Evolutionary conservation across 2,797 vertebrate genomes (phyloP).

Genomic region (Acrossocheilus fasciatus): DNA sequence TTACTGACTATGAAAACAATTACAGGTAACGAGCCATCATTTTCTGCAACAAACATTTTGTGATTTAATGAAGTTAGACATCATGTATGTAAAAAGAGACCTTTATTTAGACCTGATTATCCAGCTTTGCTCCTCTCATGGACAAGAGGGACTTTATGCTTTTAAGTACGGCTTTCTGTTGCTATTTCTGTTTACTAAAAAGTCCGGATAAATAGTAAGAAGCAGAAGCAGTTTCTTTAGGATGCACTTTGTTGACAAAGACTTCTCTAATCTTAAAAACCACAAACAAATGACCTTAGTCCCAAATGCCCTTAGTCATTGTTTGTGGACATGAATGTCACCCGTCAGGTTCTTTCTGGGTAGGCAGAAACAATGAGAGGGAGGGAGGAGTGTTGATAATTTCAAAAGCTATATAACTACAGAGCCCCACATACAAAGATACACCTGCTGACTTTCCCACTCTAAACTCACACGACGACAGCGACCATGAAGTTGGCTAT

Average conservation of each 20-base stretch:
- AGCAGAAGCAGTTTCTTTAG: background rate
- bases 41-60: background rate
- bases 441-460: constrained; percentile 34
- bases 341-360: constrained; percentile 33
- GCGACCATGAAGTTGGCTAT: constrained; percentile 56
- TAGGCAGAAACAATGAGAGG: constrained; percentile 7
- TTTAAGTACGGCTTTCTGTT: background rate
- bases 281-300: constrained; percentile 25
- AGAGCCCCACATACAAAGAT: background rate
- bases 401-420: constrained; percentile 24
- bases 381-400: constrained; percentile 36
- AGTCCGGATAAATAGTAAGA: background rate
- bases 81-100: background rate
- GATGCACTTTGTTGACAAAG: background rate
- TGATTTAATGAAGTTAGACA: background rate
- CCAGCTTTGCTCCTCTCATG: background rate
- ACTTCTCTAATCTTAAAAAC: constrained; percentile 6
- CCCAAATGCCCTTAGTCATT: constrained; percentile 7
- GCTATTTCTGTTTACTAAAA: background rate
- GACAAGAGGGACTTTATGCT: background rate
- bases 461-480: background rate
- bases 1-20: background rate
- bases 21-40: background rate
- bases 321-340: constrained; percentile 29
- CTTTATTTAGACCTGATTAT: constrained; percentile 7